phyloP scores from a whole-genome alignment of 2,888 invertebrate genomes.

The Busseola fusca region DNA sequence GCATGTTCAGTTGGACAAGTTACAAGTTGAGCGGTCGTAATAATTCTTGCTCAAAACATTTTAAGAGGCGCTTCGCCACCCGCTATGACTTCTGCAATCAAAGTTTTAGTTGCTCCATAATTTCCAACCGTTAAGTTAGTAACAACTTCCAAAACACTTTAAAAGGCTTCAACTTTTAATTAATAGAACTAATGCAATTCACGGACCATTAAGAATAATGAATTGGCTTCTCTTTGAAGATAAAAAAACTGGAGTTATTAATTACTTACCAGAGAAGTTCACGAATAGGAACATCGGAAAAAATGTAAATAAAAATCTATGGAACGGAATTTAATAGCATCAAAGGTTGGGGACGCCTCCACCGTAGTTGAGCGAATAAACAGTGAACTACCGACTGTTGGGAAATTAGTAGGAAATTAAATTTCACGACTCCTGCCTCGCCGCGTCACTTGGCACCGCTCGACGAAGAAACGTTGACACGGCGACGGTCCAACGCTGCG shows the following conservation, averaged over 20 bases:
- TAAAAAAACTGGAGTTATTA: conserved; percentile 44
- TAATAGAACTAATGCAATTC: conserved; percentile 65
- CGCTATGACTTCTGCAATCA: conserved; percentile 54
- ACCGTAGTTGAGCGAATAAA: conserved; percentile 60
- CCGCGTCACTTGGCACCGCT: conserved; percentile 60
- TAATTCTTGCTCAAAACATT: conserved; percentile 59
- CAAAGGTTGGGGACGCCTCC: conserved; percentile 45
- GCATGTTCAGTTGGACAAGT: conserved; percentile 40
- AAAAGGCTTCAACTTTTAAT: conserved; percentile 67
- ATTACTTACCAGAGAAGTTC: conserved; percentile 50
- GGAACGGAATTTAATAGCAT: conserved; percentile 58
- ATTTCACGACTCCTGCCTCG: conserved; percentile 67
- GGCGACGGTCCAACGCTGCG: conserved; percentile 23
- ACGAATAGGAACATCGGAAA: conserved; percentile 27
- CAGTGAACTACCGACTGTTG: conserved; percentile 63
- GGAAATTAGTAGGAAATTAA: conserved; percentile 80
- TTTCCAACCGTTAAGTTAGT: conserved; percentile 63
- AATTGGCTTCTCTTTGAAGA: conserved; percentile 62
- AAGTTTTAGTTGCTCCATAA: conserved; percentile 58
- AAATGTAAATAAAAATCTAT: conserved; percentile 62
- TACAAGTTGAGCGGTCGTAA: conserved; percentile 41
- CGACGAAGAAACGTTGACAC: conserved; percentile 58
- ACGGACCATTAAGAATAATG: conserved; percentile 62
- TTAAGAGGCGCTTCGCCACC: conserved; percentile 53
- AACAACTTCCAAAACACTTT: conserved; percentile 66